These are phyloP conservation scores for Drosophila mayri DNA, from an alignment of 1,140 invertebrate genomes.

Conservation along the genomic window DNA sequence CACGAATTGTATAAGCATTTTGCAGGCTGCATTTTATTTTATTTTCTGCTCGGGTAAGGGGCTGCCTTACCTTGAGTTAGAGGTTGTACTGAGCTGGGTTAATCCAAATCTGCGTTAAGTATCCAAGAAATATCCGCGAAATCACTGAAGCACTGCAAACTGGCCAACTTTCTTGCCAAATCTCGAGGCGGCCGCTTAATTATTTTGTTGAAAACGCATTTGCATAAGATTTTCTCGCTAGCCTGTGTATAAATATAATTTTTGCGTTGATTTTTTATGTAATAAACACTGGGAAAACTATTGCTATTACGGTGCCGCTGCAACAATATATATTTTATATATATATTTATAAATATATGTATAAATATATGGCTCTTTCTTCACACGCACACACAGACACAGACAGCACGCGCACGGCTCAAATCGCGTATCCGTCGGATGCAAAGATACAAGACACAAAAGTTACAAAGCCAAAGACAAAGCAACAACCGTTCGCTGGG, in stretches of 20 bases:
- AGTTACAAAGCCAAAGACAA: constrained; percentile 53
- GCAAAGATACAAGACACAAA: constrained; percentile 43
- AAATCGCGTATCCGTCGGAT: constrained; percentile 71
- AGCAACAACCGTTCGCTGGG: constrained; percentile 77
- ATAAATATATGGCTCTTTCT: constrained; percentile 78
- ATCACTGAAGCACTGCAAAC: constrained; percentile 36
- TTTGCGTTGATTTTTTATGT: constrained; percentile 56
- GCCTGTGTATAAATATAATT: constrained; percentile 19
- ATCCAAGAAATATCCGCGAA: constrained; percentile 30
- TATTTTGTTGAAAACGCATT: constrained; percentile 57
- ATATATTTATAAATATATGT: constrained; percentile 64
- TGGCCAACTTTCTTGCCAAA: constrained; percentile 52
- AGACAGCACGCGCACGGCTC: constrained; percentile 39
- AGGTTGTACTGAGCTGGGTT: constrained; percentile 48
- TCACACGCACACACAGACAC: constrained; percentile 65
- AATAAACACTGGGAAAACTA: constrained; percentile 72
- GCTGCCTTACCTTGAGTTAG: constrained; percentile 41
- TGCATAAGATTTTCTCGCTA: constrained; percentile 48
- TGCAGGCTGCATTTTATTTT: constrained; percentile 26
- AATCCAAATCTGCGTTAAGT: constrained; percentile 32
- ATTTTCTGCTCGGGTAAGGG: constrained; percentile 8
- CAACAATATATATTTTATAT: constrained; percentile 48
- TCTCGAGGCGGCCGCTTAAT: constrained; percentile 49
- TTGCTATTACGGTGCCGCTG: constrained; percentile 49
- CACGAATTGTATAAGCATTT: constrained; percentile 62